Base-by-base conservation (phyloP, 1,140 invertebrate genomes). In the Leptopilina clavipes region DNA sequence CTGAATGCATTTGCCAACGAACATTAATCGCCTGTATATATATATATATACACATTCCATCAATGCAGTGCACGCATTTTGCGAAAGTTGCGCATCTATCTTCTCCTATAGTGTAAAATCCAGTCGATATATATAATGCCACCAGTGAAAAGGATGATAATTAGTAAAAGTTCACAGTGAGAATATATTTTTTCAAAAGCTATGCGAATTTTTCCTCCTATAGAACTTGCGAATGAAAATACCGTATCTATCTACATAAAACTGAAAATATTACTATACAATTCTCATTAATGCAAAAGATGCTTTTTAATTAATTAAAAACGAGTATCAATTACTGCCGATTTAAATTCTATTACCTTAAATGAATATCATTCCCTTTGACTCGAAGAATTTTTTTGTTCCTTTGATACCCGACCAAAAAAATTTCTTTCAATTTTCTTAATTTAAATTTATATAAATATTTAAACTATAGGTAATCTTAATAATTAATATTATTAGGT, bases 41-140 rank as follows among this genome's bases (percentile, higher is more conserved):
- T 5, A 31, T 31, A 6, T 40, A n/a, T 65, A 31, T 31, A 31
- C 25, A 31, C 25, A 65, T 65, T 65, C 59, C 59, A 65, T 37
- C 25, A 65, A 65, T 65, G 59, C 25, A 65, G 56, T 31, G 25
- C 59, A 65, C 59, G 59, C 59, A 31, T 31, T 65, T 65, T 65
- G 22, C 12, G 25, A 12, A 25, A 65, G 59, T 12, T 65, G 11
- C 19, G 52, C 59, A 65, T 65, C 59, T n/a, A 65, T 65, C 59
- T 31, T 31, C 2, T 65, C 6, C 59, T 25, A 40, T 40, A 65
- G 31, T 65, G 25, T 2, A 31, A 31, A 31, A 65, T 6, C 59
- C 59, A 6, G 14, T 25, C 22, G 14, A 65, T 65, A 31, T 17
- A 25, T 25, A 22, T 65, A 14, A 37, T 31, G 25, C 25, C 25